Conservation (phyloP, 2,113 vertebrate genomes). For the rat (Rattus norvegicus) region DNA sequence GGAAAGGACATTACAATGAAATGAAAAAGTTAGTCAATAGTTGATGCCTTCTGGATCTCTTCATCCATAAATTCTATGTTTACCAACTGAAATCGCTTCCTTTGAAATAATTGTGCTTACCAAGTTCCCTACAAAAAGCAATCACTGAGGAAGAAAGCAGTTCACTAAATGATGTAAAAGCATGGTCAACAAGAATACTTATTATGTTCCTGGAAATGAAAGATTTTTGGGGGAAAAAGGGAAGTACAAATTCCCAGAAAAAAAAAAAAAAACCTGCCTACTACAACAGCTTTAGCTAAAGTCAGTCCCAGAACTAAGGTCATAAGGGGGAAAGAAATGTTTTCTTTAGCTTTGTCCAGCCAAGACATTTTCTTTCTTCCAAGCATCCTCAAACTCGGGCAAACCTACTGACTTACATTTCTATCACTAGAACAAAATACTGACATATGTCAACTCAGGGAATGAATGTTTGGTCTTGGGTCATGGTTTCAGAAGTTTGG, state of each 20-base stretch:
- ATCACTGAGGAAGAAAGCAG: not conserved
- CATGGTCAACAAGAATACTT: not conserved
- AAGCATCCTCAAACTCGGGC: conserved; percentile 6
- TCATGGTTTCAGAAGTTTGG: not conserved
- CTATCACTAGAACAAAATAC: not conserved
- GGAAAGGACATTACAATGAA: not conserved
- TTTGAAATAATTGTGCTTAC: not conserved
- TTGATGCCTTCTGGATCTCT: not conserved
- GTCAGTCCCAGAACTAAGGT: not conserved
- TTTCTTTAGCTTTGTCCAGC: conserved; percentile 38
- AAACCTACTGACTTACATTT: not conserved
- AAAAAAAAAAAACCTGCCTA: not conserved
- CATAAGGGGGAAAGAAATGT: not conserved
- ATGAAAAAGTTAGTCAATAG: not conserved
- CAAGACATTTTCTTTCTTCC: not conserved
- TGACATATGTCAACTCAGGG: not conserved
- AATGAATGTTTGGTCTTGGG: not conserved
- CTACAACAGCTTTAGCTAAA: not conserved
- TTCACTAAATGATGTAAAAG: conserved; percentile 29
- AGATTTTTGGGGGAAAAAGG: conserved; percentile 26
- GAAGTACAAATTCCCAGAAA: conserved; percentile 43
- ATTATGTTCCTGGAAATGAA: not conserved
- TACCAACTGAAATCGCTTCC: not conserved
- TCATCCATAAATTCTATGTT: not conserved
- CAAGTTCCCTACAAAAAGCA: conserved; percentile 43